Percentiles rank a stretch among this genome's conserved stretches.
Conservation (phyloP, 53 echinoderm and acorn worm genomes). For the Antedon mediterranea region DNA sequence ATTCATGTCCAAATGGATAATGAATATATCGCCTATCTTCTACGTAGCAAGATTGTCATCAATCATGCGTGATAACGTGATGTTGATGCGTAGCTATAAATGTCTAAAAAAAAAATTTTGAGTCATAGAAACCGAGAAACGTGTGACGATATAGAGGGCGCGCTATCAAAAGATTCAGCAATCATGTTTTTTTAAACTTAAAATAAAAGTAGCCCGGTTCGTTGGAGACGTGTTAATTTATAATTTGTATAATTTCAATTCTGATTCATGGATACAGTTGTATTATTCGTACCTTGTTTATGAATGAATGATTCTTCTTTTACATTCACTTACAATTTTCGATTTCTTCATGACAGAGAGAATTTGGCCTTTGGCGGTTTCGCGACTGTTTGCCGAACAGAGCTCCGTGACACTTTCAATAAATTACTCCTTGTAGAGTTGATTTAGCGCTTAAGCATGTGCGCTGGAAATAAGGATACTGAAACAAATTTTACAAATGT, state of each 20-base stretch:
- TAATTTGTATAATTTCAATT: background rate
- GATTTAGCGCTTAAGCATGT: background rate
- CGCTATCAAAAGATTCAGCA: background rate
- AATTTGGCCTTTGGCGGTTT: background rate
- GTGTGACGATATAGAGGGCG: background rate
- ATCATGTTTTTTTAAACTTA: no score
- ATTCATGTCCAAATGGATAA: background rate
- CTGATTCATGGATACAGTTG: background rate
- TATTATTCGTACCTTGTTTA: background rate
- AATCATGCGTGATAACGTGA: background rate
- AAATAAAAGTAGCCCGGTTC: no score
- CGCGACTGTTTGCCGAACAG: background rate
- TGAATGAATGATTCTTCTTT: background rate
- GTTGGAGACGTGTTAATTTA: no score
- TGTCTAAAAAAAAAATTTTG: no score
- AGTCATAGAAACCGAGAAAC: background rate
- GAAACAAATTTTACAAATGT: background rate
- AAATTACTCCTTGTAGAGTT: background rate
- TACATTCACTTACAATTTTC: background rate
- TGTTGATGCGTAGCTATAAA: background rate
- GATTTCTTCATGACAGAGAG: background rate
- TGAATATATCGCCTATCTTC: background rate
- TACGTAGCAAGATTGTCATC: no score
- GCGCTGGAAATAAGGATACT: background rate
- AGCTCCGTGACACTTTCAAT: background rate